A percentile compares a stretch with the other conserved stretches of the same genome.
These are phyloP conservation scores for Pelagia noctiluca DNA, from an alignment of 30 jellyfish, hydroid and myxozoan genomes.

Conservation along the genomic window DNA sequence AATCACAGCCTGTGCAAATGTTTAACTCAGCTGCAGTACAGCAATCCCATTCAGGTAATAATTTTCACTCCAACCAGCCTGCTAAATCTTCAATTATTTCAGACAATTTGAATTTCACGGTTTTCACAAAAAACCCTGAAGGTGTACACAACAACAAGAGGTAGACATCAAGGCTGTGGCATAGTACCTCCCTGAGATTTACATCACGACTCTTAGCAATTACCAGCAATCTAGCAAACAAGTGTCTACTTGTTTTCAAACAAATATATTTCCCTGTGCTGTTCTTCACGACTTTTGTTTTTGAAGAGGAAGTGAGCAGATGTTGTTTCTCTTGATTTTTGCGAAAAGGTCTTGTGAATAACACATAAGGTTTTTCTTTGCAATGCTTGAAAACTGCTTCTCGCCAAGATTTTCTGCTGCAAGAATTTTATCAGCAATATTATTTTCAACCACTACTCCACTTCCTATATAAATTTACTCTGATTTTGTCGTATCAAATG, in stretches of 20 bases:
- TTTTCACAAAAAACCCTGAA: not conserved
- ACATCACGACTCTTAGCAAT: constrained; percentile 2
- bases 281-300: not conserved
- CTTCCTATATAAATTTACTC: not conserved
- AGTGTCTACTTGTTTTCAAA: constrained; percentile 3
- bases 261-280: constrained; percentile 1
- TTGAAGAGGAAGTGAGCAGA: not conserved
- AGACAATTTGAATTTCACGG: not conserved
- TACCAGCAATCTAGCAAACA: not conserved
- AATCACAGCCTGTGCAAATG: too few species aligned
- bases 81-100: not conserved
- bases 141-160: constrained; percentile 1
- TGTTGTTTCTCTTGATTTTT: constrained; percentile 9
- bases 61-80: too few species aligned
- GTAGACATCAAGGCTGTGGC: constrained; percentile 4
- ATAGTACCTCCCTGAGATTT: constrained; percentile 9
- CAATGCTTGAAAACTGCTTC: not conserved
- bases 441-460: not conserved
- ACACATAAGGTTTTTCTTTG: not conserved
- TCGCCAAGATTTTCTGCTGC: constrained; percentile 13
- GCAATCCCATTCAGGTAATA: too few species aligned
- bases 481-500: not conserved
- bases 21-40: too few species aligned
- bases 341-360: not conserved
- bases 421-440: not conserved